Percentiles rank a stretch among this genome's conserved stretches.
These are phyloP conservation scores for Gorilla gorilla DNA, from an alignment of 2,113 vertebrate genomes.

Conservation along the genomic window DNA sequence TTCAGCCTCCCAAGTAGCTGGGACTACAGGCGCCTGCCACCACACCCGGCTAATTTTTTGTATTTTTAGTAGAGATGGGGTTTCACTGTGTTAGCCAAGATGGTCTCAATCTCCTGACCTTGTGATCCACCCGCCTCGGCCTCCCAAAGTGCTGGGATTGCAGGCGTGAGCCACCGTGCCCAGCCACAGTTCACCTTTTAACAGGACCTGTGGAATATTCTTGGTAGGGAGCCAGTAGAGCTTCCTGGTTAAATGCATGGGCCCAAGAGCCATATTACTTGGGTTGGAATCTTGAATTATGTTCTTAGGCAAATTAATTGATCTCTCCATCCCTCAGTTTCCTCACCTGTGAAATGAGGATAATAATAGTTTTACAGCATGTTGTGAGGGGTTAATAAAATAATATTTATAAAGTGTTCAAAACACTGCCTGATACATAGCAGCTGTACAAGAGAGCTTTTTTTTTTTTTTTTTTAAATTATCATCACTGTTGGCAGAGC, in stretches of 20 bases:
- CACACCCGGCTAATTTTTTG: too few relatives aligned
- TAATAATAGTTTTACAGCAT: background rate
- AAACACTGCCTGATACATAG: background rate
- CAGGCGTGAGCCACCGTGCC: too few relatives aligned
- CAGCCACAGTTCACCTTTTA: background rate
- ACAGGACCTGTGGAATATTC: background rate
- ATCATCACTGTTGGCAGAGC: background rate
- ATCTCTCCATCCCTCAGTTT: background rate
- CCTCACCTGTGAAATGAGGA: background rate
- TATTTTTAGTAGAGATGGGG: too few relatives aligned
- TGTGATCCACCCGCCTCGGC: too few relatives aligned
- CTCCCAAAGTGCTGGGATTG: too few relatives aligned
- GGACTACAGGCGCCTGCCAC: too few relatives aligned
- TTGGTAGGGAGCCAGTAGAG: background rate
- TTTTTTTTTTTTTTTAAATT: background rate
- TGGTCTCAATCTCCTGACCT: too few relatives aligned
- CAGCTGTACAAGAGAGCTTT: background rate
- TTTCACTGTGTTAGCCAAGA: too few relatives aligned
- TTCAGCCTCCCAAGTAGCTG: too few relatives aligned
- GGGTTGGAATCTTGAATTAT: background rate
- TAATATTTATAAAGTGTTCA: background rate
- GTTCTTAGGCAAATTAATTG: background rate
- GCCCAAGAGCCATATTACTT: background rate
- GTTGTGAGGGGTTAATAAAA: too few relatives aligned
- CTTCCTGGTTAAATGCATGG: background rate